Evolutionary conservation across 2,888 invertebrate genomes (phyloP).

Genomic region (Phasia obesa): DNA sequence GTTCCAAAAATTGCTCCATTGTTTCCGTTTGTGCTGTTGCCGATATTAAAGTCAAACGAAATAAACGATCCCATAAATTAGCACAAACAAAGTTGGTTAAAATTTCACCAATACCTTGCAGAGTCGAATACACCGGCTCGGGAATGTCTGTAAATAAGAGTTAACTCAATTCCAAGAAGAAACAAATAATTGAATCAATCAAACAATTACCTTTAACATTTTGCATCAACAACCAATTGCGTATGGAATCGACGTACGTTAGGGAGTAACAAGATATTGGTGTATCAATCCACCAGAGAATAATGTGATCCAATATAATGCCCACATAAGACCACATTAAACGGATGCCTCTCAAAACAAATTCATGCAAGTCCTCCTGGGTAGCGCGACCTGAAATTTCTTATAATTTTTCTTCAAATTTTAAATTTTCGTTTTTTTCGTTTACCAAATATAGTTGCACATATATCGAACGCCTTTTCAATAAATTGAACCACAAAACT

Average conservation of each 20-base stretch:
- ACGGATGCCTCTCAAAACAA: conserved; percentile 79
- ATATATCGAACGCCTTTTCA: conserved; percentile 77
- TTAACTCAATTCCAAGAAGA: neutral
- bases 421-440: neutral
- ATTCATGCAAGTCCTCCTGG: conserved; percentile 76
- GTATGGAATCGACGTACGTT: conserved; percentile 78
- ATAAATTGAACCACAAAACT: conserved; percentile 77
- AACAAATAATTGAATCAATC: neutral
- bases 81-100: conserved; percentile 90
- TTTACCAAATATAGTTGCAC: conserved; percentile 78
- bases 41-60: conserved; percentile 80
- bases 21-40: conserved; percentile 73
- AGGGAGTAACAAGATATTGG: conserved; percentile 85
- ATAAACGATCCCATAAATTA: conserved; percentile 90
- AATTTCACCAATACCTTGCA: conserved; percentile 90
- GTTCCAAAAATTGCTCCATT: conserved; percentile 74
- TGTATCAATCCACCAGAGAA: conserved; percentile 92
- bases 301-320: conserved; percentile 90
- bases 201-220: conserved; percentile 75
- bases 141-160: conserved; percentile 84
- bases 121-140: conserved; percentile 87
- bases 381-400: conserved; percentile 37
- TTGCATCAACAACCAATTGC: conserved; percentile 78
- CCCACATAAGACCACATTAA: conserved; percentile 91
- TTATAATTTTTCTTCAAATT: neutral